Conservation (phyloP, 1,140 invertebrate species). For the Aphaenogaster ashmeadi region DNA sequence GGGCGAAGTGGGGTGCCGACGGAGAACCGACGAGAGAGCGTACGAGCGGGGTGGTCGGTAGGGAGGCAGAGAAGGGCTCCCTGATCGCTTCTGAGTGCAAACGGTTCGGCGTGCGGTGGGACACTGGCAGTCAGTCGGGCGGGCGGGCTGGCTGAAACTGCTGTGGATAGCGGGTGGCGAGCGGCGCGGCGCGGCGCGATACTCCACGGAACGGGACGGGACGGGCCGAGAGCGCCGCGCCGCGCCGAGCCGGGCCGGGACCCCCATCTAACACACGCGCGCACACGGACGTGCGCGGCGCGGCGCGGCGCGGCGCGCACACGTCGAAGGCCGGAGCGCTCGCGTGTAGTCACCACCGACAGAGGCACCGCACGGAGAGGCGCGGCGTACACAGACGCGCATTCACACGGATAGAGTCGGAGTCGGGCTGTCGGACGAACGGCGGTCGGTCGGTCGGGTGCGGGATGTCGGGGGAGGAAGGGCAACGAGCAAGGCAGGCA, state of each 20-base stretch:
- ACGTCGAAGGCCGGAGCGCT: slow-evolving; percentile 69
- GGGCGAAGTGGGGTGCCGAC: slow-evolving; percentile 56
- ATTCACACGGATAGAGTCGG: slow-evolving; percentile 70
- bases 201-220: slow-evolving; percentile 80
- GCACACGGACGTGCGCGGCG: slow-evolving; percentile 69
- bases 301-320: slow-evolving; percentile 76
- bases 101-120: slow-evolving; percentile 86
- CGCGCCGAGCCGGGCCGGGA: slow-evolving; percentile 81
- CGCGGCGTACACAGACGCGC: slow-evolving; percentile 75
- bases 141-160: slow-evolving; percentile 82
- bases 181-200: slow-evolving; percentile 78
- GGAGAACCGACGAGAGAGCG: slow-evolving; percentile 72
- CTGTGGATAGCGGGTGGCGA: slow-evolving; percentile 85
- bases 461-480: slow-evolving; percentile 67
- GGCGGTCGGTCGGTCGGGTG: slow-evolving; percentile 58
- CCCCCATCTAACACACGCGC: slow-evolving; percentile 78
- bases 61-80: slow-evolving; percentile 78
- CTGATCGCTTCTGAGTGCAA: slow-evolving; percentile 86
- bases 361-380: slow-evolving; percentile 68
- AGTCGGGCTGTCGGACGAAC: slow-evolving; percentile 69
- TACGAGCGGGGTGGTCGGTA: slow-evolving; percentile 74
- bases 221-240: slow-evolving; percentile 81
- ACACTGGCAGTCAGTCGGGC: slow-evolving; percentile 82
- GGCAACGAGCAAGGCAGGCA: slow-evolving; percentile 42
- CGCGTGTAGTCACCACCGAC: slow-evolving; percentile 43